Conservation (phyloP, 2,113 vertebrate genomes). For the Sciurus niger region DNA sequence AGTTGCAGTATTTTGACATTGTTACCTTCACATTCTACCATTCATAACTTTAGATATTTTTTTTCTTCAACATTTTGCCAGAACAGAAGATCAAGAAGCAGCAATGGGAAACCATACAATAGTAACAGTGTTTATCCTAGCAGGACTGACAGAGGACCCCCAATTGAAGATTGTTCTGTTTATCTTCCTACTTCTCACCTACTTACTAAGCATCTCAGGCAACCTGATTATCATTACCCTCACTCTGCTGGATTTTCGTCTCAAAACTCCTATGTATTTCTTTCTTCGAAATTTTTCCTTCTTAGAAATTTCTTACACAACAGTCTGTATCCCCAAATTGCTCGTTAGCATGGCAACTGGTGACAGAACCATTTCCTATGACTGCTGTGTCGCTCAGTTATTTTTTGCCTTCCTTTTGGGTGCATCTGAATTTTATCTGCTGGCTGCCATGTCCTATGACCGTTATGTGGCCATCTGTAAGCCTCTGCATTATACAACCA, state of each 20-base stretch:
- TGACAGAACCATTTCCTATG: conserved; percentile 44
- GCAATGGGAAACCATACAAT: conserved; percentile 49
- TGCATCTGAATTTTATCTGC: conserved; percentile 64
- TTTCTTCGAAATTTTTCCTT: conserved; percentile 75
- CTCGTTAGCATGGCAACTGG: conserved; percentile 53
- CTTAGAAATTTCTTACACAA: conserved; percentile 67
- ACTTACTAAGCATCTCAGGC: conserved; percentile 59
- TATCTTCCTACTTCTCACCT: conserved; percentile 57
- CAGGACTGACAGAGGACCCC: conserved; percentile 62
- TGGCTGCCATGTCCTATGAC: conserved; percentile 70
- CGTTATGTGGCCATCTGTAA: conserved; percentile 69
- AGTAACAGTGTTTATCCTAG: conserved; percentile 60
- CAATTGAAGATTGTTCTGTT: conserved; percentile 53
- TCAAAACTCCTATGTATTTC: conserved; percentile 74
- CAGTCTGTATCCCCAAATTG: conserved; percentile 59
- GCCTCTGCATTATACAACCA: conserved; percentile 64
- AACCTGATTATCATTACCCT: conserved; percentile 67
- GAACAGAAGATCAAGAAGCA: background rate
- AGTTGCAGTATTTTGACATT: background rate
- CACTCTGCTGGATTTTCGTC: conserved; percentile 48
- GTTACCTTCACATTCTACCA: background rate
- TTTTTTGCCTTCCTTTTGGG: conserved; percentile 49
- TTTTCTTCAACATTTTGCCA: background rate
- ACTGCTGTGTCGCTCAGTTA: conserved; percentile 58
- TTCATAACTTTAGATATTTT: background rate